phyloP scores from a whole-genome alignment of 2,888 invertebrate species.

The Vanessa cardui region DNA sequence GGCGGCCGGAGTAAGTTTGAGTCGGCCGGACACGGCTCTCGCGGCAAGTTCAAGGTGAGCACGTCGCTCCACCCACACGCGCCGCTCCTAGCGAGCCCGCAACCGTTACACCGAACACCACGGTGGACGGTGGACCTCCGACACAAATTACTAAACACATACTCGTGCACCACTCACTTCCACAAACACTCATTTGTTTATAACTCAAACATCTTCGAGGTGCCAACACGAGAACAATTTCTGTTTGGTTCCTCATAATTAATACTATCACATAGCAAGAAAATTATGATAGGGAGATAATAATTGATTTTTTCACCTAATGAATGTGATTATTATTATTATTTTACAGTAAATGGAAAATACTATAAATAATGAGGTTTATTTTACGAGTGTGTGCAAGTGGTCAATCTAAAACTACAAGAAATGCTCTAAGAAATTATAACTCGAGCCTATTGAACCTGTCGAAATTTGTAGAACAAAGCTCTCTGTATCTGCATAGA shows the following conservation, averaged over 20 bases:
- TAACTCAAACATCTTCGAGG: conserved; percentile 48
- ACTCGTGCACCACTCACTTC: conserved; percentile 54
- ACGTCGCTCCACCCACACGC: conserved; percentile 79
- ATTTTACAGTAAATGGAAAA: too few relatives aligned
- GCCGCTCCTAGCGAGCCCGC: conserved; percentile 64
- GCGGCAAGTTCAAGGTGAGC: conserved; percentile 82
- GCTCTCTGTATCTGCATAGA: too few relatives aligned
- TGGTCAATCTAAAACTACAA: too few relatives aligned
- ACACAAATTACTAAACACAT: conserved; percentile 58
- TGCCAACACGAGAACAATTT: conserved; percentile 53
- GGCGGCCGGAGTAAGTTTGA: conserved; percentile 32
- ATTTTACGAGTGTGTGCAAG: too few relatives aligned
- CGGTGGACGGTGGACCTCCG: conserved; percentile 57
- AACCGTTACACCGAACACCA: conserved; percentile 61
- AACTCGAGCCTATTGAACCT: too few relatives aligned
- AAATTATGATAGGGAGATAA: too few relatives aligned
- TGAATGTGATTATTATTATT: too few relatives aligned
- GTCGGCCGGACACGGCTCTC: conserved; percentile 60
- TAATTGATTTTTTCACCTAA: too few relatives aligned
- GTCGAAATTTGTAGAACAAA: too few relatives aligned
- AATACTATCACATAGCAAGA: neutral
- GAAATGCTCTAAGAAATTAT: too few relatives aligned
- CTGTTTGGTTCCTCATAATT: conserved; percentile 13
- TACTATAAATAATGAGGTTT: too few relatives aligned
- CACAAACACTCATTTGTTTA: conserved; percentile 58